Conservation (phyloP, 2,797 vertebrate species). For the Knipowitschia caucasica region DNA sequence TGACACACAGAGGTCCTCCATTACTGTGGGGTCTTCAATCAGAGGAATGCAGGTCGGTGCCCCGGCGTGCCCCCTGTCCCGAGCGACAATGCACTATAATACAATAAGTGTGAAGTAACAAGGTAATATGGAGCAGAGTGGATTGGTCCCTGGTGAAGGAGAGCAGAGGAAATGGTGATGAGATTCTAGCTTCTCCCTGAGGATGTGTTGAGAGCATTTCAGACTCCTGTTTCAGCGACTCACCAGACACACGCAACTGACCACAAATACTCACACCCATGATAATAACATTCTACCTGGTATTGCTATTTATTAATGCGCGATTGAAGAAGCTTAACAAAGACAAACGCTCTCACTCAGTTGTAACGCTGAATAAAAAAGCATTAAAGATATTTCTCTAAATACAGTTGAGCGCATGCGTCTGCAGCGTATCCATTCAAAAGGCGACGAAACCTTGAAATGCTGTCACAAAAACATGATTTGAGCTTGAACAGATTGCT, state of each 20-base stretch:
- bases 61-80: slow-evolving; percentile 30
- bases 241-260: slow-evolving; percentile 6
- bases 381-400: neutral
- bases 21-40: slow-evolving; percentile 43
- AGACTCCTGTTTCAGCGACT: slow-evolving; percentile 24
- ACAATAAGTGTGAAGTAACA: slow-evolving; percentile 63
- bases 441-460: slow-evolving; percentile 6
- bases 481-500: neutral
- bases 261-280: neutral
- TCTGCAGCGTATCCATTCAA: neutral
- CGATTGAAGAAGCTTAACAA: neutral
- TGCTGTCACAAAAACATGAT: neutral
- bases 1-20: slow-evolving; percentile 16
- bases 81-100: slow-evolving; percentile 47
- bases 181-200: slow-evolving; percentile 50
- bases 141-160: slow-evolving; percentile 55
- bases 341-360: neutral
- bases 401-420: neutral
- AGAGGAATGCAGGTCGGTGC: slow-evolving; percentile 47
- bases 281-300: neutral
- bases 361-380: neutral
- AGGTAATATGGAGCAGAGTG: slow-evolving; percentile 55
- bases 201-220: slow-evolving; percentile 50
- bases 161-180: slow-evolving; percentile 54
- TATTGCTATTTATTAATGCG: neutral